These are phyloP conservation scores for Lamprotornis superbus DNA, from an alignment of 2,113 vertebrate genomes.

Conservation along the genomic window DNA sequence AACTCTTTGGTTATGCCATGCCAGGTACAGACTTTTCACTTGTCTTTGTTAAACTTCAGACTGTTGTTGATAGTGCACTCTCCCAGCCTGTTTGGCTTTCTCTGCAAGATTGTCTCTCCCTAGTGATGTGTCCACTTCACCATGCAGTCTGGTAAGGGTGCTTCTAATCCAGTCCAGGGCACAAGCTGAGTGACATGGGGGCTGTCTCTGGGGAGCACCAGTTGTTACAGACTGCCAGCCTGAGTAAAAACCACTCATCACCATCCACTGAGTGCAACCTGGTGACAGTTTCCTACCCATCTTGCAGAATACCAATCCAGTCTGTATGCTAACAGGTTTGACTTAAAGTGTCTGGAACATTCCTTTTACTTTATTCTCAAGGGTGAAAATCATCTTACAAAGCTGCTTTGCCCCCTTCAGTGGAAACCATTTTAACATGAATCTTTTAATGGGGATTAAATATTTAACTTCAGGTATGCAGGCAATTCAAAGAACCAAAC, in stretches of 20 bases:
- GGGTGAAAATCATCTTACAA: not conserved
- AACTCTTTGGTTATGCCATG: not conserved
- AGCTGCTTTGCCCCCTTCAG: not conserved
- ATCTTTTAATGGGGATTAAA: not conserved
- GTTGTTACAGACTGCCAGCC: not conserved
- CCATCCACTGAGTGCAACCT: not conserved
- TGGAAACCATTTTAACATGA: not conserved
- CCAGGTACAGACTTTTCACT: not conserved
- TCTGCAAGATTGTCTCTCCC: not conserved
- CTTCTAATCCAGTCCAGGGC: not conserved
- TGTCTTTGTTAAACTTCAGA: not conserved
- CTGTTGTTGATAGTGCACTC: not conserved
- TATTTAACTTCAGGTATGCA: not conserved
- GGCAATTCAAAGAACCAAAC: not conserved
- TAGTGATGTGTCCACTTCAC: not conserved
- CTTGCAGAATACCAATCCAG: not conserved
- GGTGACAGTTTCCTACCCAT: not conserved
- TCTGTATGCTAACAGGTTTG: not conserved
- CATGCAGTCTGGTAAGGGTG: not conserved
- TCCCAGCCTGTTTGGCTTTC: not conserved
- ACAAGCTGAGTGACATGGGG: not conserved
- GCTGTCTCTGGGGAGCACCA: accelerated
- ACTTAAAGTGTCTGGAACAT: not conserved
- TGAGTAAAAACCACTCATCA: not conserved
- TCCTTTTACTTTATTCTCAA: not conserved